Base-by-base conservation (phyloP, 53 echinoderm and acorn worm genomes). In the Zoroaster sp. region DNA sequence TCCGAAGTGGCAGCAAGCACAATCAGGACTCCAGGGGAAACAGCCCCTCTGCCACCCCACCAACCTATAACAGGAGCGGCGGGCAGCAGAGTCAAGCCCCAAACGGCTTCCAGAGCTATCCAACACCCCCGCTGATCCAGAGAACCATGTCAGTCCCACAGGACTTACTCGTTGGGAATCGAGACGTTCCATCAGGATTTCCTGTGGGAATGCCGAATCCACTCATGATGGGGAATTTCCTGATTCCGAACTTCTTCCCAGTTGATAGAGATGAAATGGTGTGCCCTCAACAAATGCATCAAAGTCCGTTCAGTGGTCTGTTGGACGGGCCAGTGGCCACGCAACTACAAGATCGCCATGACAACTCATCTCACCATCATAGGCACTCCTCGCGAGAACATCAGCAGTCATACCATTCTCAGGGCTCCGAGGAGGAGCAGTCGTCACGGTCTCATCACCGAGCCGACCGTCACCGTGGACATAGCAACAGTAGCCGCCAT, bases 1-100 rank as follows among this genome's bases (percentile, higher is more conserved):
- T 94, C 80, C 94, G 98, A 4, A 91, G 90, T 9, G 95, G 95
- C 3, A 97, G 98, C 78, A 95, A 91, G 45, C 98, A 97, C 74
- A 66, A 88, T 34, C 66, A 92, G 75, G 38, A 37, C 25, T 23
- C 77, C 44, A 15, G 41, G 30, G 69, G 83, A 40, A 75, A 38
- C 68, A 85, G 83, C 45, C 75, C 85, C 41, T 35, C 78, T 1
- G 45, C 45, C 11, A 89, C 79, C 18, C 80, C 89, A 15, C 45
- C 77, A 4, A 59, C 4, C 25, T 39, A 63, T 34, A 21, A 68
- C 20, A 21, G 25, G 45, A 69, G 15, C 12, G 69, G 88, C 0
- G 21, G 38, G 18, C 15, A 35, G 23, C 88, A 66, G 13, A 78
- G 46, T 45, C 76, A 42, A 2, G 77, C 38, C 17, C 88, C 67